Evolutionary conservation across 2,888 invertebrate genomes (phyloP).

Genomic region (Eumerus sabulonum): DNA sequence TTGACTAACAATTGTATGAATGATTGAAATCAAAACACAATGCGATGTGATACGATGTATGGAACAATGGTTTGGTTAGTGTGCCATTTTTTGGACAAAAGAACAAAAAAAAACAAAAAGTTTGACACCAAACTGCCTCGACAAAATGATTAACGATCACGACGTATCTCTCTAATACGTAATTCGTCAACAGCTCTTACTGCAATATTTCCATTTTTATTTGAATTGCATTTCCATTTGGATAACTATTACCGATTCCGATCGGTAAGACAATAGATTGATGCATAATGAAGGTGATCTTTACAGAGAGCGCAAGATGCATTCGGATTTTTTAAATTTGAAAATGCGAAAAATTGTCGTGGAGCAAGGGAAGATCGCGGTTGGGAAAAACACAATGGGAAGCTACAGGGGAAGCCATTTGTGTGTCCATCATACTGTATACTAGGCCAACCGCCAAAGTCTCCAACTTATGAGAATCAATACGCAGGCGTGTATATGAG

Average conservation of each 20-base stretch:
- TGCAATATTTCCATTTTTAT: conserved; percentile 10
- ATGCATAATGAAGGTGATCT: conserved; percentile 26
- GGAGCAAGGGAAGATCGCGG: not conserved
- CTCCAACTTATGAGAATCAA: too few relatives aligned
- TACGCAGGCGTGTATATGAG: too few relatives aligned
- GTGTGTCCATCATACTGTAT: too few relatives aligned
- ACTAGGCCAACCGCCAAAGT: too few relatives aligned
- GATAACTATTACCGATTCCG: too few relatives aligned
- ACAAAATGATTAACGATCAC: conserved; percentile 27
- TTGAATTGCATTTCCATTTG: conserved; percentile 8
- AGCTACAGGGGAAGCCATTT: too few relatives aligned
- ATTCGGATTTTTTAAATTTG: conserved; percentile 11
- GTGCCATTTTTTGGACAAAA: conserved; percentile 38
- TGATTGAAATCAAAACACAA: conserved; percentile 1
- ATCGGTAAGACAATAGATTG: conserved; percentile 8
- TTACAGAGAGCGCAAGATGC: conserved; percentile 1
- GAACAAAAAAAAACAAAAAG: not conserved
- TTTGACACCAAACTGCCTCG: conserved; percentile 34
- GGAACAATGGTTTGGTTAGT: conserved; percentile 13
- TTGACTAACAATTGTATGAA: not conserved
- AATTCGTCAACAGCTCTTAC: conserved; percentile 42
- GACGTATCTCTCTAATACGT: conserved; percentile 32
- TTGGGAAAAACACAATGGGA: not conserved
- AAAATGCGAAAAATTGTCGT: not conserved
- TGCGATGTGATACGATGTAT: not conserved